Evolutionary conservation across 1,140 invertebrate genomes (phyloP), one percentile per base, ranked within the genome.

Genomic region (Planococcus citri): DNA sequence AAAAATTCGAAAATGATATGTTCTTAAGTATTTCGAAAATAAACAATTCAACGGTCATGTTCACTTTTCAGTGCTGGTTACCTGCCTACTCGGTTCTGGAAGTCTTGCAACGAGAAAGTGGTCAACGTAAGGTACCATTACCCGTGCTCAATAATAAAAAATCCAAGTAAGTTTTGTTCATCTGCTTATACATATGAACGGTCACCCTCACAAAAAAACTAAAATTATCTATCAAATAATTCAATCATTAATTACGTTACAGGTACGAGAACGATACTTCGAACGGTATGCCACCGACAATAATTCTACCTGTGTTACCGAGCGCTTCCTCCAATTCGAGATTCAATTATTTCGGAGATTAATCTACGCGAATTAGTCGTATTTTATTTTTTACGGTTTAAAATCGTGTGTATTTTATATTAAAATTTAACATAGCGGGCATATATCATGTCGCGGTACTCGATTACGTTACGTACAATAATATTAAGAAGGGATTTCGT

Each of bases 11-110:
- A 33, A 38, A 27, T 67, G 20, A 20, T 70, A 68, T 37, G 14
- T 9, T 60, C 12, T n/a, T n/a, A n/a, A n/a, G n/a, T n/a, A n/a
- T 3, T 6, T 37, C 22, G 25, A 10, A 17, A 20, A 64, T 14
- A 69, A 24, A 12, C 27, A 14, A 51, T 20, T 70, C 22, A 0
- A 68, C 33, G 12, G 57, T 57, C 17, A 21, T 68, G 51, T 58
- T 72, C 73, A 71, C 61, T 70, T 78, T 81, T 67, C 74, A 91
- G 85, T 89, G 87, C 64, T 92, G 89, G 89, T 78, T 93, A 72
- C 91, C 91, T n/a, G 87, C 88, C 72, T 87, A 90, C 74, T 91
- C 88, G 78, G 80, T 94, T 72, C 77, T 91, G 74, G 89, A 92
- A 78, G 83, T 91, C 67, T 75, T 92, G 69, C 84, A 87, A 72